Conservation (phyloP, 1,140 invertebrate species). For the Sitobion miscanthi region DNA sequence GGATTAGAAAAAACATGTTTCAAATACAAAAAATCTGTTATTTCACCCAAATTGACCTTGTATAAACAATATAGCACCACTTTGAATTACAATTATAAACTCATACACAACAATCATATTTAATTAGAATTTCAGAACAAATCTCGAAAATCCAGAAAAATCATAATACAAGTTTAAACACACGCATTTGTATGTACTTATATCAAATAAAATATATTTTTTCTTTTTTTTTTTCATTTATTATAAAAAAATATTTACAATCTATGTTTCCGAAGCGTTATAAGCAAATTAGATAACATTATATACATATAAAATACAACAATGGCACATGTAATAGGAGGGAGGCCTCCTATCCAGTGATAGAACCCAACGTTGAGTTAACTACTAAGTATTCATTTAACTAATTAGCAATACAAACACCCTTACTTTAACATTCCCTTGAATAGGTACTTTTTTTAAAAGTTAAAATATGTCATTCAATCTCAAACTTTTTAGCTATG, state of each 20-base stretch:
- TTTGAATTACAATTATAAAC: neutral
- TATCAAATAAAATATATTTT: neutral
- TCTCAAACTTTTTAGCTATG: neutral
- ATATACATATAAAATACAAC: too few species aligned
- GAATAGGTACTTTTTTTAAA: neutral
- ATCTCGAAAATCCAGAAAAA: too few species aligned
- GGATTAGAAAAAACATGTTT: neutral
- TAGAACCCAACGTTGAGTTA: neutral
- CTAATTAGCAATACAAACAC: neutral
- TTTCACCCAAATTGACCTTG: neutral
- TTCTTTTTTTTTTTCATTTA: too few species aligned
- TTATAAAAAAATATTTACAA: too few species aligned
- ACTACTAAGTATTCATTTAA: neutral
- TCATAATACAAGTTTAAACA: neutral
- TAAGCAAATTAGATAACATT: too few species aligned
- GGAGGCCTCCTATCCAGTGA: neutral
- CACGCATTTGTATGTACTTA: neutral
- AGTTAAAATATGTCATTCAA: neutral
- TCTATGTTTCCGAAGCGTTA: too few species aligned
- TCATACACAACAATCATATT: neutral
- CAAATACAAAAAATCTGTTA: neutral
- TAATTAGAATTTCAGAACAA: neutral
- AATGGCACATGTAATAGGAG: neutral
- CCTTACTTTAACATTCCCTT: neutral
- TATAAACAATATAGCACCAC: neutral